Base-by-base conservation (phyloP, 2,888 invertebrate genomes). In the Gari tellinella region DNA sequence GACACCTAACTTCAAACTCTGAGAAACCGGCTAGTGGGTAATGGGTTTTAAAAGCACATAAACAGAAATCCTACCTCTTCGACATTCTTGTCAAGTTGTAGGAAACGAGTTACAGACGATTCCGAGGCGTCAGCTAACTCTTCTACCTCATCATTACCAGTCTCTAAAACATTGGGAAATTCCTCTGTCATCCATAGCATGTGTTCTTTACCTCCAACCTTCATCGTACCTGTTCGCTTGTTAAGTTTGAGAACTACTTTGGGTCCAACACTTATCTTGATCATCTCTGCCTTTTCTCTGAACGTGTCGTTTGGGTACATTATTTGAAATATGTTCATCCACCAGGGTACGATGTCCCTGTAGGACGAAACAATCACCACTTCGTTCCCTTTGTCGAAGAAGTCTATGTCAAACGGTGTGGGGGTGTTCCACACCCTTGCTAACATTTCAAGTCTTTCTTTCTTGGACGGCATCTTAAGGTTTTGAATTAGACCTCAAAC, bases 171-270 rank as follows among this genome's bases (percentile, higher is more conserved):
- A 46, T 82, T 81, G 1, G 82, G 84, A 65, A 90, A 89, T 48
- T 86, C 87, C 51, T 88, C 86, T 8, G 88, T 83, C 73, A 90
- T 83, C 90, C 90, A 90, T 0, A 80, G 77, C 86, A 88, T 85
- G 73, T 89, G 89, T 55, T 86, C 82, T 52, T 87, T 87, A 7
- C 90, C 90, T 14, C 80, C 75, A 1, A 89, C 80, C 58, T 84
- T 85, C 85, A 89, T 77, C 0, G 87, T 81, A 4, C 85, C 82
- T 2, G 84, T 85, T 15, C 83, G 72, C 62, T 87, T 88, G 68
- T 89, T 89, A 12, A 90, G 72, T 57, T 88, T 88, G 15, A 90
- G 61, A 3, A 84, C 83, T 31, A 90, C 88, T 8, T 82, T 85
- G 7, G 79, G 65, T 7, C 81, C 84, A 0, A 87, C 86, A 48